These are phyloP conservation scores for Aleiodes leptofemur DNA, from an alignment of 2,888 invertebrate species.

Conservation along the genomic window DNA sequence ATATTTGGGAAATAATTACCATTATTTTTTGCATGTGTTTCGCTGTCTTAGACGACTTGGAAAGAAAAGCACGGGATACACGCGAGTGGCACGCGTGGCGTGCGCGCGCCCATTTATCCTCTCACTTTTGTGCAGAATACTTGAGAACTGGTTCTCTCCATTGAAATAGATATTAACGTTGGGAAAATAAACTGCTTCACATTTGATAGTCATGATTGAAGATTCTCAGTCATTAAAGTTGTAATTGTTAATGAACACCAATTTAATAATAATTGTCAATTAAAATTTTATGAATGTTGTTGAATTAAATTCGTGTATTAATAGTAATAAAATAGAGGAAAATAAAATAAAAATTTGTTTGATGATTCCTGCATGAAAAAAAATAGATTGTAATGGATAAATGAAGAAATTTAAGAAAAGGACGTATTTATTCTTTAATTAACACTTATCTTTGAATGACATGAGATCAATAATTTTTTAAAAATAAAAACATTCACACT, in stretches of 20 bases:
- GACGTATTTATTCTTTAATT: no score
- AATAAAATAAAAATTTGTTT: no score
- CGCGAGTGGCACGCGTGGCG: conserved; percentile 74
- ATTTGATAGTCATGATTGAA: conserved; percentile 26
- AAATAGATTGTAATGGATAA: no score
- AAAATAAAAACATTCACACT: no score
- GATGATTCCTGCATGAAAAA: no score
- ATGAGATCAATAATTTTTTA: no score
- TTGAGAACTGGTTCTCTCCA: conserved; percentile 29
- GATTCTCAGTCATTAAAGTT: conserved; percentile 12
- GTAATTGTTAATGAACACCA: not conserved
- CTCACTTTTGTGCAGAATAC: conserved; percentile 40
- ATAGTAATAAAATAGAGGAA: no score
- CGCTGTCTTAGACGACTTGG: conserved; percentile 25
- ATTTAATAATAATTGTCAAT: no score
- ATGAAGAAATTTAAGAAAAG: no score
- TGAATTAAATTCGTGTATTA: no score
- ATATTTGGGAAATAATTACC: not conserved
- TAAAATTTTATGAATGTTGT: no score
- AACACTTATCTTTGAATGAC: no score
- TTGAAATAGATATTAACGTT: conserved; percentile 30
- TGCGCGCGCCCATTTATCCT: conserved; percentile 61
- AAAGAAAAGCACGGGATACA: conserved; percentile 71
- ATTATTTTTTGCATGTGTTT: not conserved
- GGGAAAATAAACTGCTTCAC: conserved; percentile 7